These are phyloP conservation scores for Microchirus variegatus DNA, from an alignment of 2,797 vertebrate species.

Conservation along the genomic window DNA sequence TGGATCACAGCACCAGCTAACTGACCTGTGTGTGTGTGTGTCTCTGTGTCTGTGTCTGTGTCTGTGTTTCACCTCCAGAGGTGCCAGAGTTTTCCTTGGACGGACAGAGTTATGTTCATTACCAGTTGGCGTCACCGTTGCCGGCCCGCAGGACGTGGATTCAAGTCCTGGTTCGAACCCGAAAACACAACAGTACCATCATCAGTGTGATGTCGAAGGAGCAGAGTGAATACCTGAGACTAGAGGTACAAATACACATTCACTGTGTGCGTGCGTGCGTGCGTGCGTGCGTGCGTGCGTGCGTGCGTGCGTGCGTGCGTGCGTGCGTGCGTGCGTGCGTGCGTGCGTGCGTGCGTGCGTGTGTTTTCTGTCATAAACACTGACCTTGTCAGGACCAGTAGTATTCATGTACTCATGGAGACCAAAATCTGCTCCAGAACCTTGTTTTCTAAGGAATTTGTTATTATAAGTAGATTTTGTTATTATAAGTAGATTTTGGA, in stretches of 20 bases:
- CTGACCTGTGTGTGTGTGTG: background rate
- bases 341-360: too few species aligned
- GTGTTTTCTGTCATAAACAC: too few species aligned
- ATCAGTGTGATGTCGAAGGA: slow-evolving; percentile 81
- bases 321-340: too few species aligned
- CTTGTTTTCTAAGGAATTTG: too few species aligned
- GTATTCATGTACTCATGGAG: too few species aligned
- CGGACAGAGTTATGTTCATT: slow-evolving; percentile 83
- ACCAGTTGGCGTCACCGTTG: slow-evolving; percentile 74
- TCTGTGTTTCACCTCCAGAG: slow-evolving; percentile 34
- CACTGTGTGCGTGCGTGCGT: too few species aligned
- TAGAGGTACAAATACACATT: slow-evolving; percentile 80
- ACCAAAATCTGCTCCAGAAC: too few species aligned
- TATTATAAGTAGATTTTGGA: too few species aligned
- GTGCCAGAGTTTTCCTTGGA: slow-evolving; percentile 86
- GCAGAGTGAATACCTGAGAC: slow-evolving; percentile 85
- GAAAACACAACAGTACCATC: slow-evolving; percentile 85
- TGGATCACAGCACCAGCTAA: background rate
- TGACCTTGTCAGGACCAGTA: too few species aligned
- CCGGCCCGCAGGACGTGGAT: slow-evolving; percentile 81
- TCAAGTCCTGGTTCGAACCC: slow-evolving; percentile 87
- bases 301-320: too few species aligned
- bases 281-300: too few species aligned
- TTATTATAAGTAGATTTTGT: too few species aligned
- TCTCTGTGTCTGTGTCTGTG: background rate